Percentiles rank a stretch among this genome's conserved stretches.
Evolutionary conservation across 2,888 invertebrate genomes (phyloP).

Genomic region (Amphipoea lucens): DNA sequence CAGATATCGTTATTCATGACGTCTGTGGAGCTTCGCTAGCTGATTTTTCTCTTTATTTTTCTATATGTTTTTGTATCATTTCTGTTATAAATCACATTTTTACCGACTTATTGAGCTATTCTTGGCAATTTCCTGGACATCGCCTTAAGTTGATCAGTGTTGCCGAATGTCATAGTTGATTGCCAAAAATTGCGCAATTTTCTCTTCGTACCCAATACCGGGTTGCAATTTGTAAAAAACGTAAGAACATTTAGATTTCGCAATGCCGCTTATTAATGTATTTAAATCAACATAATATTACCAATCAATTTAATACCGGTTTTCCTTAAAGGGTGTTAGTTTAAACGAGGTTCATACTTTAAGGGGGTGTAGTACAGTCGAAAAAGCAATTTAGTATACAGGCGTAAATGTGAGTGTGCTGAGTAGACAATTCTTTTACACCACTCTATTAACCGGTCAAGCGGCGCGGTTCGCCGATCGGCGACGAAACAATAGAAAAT

Average conservation of each 20-base stretch:
- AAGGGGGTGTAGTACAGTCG: too few relatives aligned
- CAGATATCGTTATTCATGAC: neutral
- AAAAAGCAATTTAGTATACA: too few relatives aligned
- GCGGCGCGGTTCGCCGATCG: too few relatives aligned
- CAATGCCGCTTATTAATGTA: neutral
- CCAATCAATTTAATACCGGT: neutral
- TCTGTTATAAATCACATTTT: neutral
- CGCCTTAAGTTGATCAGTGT: neutral
- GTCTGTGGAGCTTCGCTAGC: neutral
- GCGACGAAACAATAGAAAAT: too few relatives aligned
- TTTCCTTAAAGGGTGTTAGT: neutral
- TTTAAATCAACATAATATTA: neutral
- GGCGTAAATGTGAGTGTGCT: too few relatives aligned
- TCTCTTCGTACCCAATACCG: neutral
- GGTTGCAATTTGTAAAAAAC: neutral
- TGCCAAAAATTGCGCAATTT: neutral
- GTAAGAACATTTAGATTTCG: neutral
- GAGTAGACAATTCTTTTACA: too few relatives aligned
- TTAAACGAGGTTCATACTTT: neutral
- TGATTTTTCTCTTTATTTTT: slow-evolving; percentile 7
- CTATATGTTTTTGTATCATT: neutral
- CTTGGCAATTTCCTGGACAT: neutral
- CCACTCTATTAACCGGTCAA: too few relatives aligned
- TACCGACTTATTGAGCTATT: neutral
- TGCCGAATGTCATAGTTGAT: neutral